A percentile compares a stretch with the other conserved stretches of the same genome.
Evolutionary conservation across 2,113 vertebrate genomes (phyloP).

Genomic region (Sminthopsis crassicaudata): DNA sequence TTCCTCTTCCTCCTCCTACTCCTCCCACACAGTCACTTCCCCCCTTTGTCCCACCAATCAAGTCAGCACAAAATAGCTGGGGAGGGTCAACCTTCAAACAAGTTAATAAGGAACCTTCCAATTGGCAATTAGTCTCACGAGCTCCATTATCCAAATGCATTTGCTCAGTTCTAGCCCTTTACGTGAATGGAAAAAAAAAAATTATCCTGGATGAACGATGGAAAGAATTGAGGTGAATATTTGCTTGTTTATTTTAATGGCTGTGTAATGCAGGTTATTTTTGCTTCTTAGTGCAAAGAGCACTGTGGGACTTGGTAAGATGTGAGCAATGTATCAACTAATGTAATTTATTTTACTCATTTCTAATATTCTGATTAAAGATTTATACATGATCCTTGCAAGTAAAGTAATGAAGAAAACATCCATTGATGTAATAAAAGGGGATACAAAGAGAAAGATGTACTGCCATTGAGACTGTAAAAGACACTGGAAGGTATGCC

Average conservation of each 20-base stretch:
- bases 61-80: too few relatives aligned
- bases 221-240: background rate
- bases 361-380: background rate
- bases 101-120: too few relatives aligned
- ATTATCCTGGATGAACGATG: background rate
- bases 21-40: too few relatives aligned
- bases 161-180: too few relatives aligned
- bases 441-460: background rate
- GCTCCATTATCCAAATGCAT: too few relatives aligned
- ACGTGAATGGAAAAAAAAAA: background rate
- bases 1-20: too few relatives aligned
- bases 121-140: too few relatives aligned
- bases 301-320: background rate
- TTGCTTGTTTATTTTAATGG: background rate
- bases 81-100: too few relatives aligned
- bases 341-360: background rate
- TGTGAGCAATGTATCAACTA: background rate
- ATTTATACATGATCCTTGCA: background rate
- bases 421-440: background rate
- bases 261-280: background rate
- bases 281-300: background rate
- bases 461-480: background rate
- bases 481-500: background rate
- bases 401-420: background rate
- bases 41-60: too few relatives aligned